phyloP scores from a whole-genome alignment of 2,888 invertebrate genomes.

The Melanotus villosus region DNA sequence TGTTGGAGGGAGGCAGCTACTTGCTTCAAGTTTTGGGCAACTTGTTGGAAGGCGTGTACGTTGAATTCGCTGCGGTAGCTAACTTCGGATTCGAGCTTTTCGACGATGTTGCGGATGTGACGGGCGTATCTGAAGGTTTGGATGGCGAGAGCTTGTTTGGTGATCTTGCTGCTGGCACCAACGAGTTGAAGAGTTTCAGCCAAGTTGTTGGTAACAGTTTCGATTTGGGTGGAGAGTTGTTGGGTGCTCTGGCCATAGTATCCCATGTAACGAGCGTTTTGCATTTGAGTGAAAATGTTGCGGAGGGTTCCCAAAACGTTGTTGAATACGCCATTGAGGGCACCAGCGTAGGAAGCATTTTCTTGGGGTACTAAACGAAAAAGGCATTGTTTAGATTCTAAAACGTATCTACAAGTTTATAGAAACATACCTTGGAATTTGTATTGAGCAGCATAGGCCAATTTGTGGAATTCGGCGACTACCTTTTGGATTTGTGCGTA shows the following conservation, averaged over 20 bases:
- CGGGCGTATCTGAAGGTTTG: no score
- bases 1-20: conserved; percentile 6
- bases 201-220: conserved; percentile 19
- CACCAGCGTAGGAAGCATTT: not conserved
- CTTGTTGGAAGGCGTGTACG: not conserved
- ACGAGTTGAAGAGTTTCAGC: conserved; percentile 13
- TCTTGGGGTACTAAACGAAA: no score
- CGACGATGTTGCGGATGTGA: not conserved
- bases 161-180: conserved; percentile 1
- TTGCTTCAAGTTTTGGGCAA: conserved; percentile 14
- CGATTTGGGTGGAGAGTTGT: conserved; percentile 1
- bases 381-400: no score
- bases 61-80: not conserved
- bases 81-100: conserved; percentile 15
- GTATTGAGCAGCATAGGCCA: not conserved
- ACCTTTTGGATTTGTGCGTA: no score
- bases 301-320: conserved; percentile 1
- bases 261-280: not conserved
- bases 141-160: conserved; percentile 24
- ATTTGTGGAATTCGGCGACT: no score
- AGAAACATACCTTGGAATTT: conserved; percentile 14
- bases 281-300: conserved; percentile 30
- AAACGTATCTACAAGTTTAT: conserved; percentile 1
- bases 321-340: not conserved
- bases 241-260: conserved; percentile 1